Base-by-base conservation (phyloP, 35 echinoderm and acorn worm species). In the Patiria miniata region DNA sequence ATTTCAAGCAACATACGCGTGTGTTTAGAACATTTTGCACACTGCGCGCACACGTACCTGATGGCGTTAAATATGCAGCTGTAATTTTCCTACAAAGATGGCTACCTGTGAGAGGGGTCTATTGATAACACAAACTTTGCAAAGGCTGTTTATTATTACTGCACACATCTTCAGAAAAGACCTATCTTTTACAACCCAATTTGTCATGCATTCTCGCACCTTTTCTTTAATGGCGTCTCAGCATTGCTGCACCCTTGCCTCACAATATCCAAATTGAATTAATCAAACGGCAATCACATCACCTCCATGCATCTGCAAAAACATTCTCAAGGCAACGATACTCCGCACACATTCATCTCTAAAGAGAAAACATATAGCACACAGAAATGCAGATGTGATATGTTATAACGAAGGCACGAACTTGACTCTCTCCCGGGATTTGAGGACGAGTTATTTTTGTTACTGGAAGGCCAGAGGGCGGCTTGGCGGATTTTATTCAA, bases 301-400 rank as follows among this genome's bases (percentile, higher is more conserved):
- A 73, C 65, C 30, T 73, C 7, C 34, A 73, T 32, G 26, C 65
- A 73, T 73, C 65, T 73, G 65, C 29, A 34, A 73, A 73, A 73
- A 73, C 65, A 36, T 34, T 32, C 65, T 30, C 29, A 18, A 30
- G 65, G 65, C 65, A 2, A 73, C 14, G 65, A 73, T 30, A 36
- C 26, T 73, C 65, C 21, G 29, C 65, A 30, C 34, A 23, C 65
- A 73, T 36, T 34, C 23, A 34, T 73, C 65, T 73, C 29, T 36
- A 73, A 4, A 47, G 42, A 4, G 4, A 4, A 12, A 47, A 47
- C 4, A 47, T 47, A 12, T 4, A 47, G 34, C 65, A 73, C 29
- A 0, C 26, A 34, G 29, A 26, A 73, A 73, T 73, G 34, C 26
- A 30, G 26, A 73, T 23, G 29, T 36, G 29, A 73, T 73, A 73